A percentile compares a stretch with the other conserved stretches of the same genome.
Evolutionary conservation across 35 echinoderm and acorn worm species (phyloP).

Genomic region (Eucidaris tribuloides): DNA sequence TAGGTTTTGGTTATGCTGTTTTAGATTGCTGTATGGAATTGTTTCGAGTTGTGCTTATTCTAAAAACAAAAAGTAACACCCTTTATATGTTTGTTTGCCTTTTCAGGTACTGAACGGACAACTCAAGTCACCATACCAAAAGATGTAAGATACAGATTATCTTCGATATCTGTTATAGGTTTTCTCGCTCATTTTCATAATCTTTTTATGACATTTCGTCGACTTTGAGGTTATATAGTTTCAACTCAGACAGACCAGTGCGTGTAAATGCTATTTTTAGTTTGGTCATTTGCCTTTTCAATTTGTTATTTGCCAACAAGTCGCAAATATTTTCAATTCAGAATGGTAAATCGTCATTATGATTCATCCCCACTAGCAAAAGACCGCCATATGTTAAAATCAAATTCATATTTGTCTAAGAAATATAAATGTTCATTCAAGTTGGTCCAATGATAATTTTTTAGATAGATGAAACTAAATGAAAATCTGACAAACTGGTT

Average conservation of each 20-base stretch:
- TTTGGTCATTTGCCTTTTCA: neutral
- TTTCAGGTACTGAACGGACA: neutral
- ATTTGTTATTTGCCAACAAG: neutral
- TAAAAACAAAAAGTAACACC: neutral
- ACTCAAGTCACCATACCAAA: slow-evolving; percentile 91
- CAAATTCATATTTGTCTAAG: too few species aligned
- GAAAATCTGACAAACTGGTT: too few species aligned
- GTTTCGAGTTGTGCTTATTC: too few species aligned
- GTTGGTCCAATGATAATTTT: too few species aligned
- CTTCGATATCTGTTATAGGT: neutral
- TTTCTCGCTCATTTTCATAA: neutral
- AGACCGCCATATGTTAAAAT: too few species aligned
- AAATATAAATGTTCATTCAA: too few species aligned
- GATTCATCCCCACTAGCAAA: too few species aligned
- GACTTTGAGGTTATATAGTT: neutral
- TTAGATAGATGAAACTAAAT: too few species aligned
- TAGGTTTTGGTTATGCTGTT: neutral
- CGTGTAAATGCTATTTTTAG: neutral
- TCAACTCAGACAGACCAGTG: neutral
- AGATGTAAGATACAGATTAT: slow-evolving; percentile 20
- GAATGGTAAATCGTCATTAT: too few species aligned
- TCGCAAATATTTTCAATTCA: neutral
- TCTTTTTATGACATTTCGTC: neutral
- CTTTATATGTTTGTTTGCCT: neutral
- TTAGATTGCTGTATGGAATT: neutral